Evolutionary conservation across 2,113 vertebrate species (phyloP).

Genomic region (Onychostoma macrolepis): DNA sequence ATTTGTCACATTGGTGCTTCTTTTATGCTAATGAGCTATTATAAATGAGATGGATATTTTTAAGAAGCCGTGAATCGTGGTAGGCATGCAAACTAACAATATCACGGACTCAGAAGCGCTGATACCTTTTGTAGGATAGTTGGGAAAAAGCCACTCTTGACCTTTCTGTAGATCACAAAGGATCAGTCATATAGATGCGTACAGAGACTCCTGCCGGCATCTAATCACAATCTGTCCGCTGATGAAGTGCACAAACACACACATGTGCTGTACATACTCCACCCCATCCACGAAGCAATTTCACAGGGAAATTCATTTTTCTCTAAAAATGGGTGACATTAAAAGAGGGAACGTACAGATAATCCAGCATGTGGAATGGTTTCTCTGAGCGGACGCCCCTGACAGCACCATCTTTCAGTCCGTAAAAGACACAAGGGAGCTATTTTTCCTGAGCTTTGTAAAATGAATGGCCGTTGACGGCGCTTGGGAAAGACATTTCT

Average conservation of each 20-base stretch:
- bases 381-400: slow-evolving; percentile 20
- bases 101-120: not conserved
- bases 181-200: not conserved
- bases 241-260: slow-evolving; percentile 31
- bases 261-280: not conserved
- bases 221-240: slow-evolving; percentile 41
- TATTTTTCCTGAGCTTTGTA: not conserved
- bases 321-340: slow-evolving; percentile 56
- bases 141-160: slow-evolving; percentile 41
- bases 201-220: slow-evolving; percentile 8
- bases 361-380: slow-evolving; percentile 45
- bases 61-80: not conserved
- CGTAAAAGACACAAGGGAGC: not conserved
- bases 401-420: slow-evolving; percentile 45
- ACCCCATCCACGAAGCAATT: slow-evolving; percentile 51
- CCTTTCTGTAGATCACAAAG: slow-evolving; percentile 44
- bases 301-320: slow-evolving; percentile 52
- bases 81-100: not conserved
- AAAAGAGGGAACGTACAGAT: slow-evolving; percentile 44
- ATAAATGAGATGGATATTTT: not conserved
- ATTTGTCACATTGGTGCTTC: not conserved
- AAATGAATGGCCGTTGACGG: slow-evolving; percentile 34
- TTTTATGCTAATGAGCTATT: not conserved
- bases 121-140: slow-evolving; percentile 19
- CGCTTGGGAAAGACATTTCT: slow-evolving; percentile 38